Conservation (phyloP, 2,113 vertebrate genomes). For the Glaucidium brasilianum region DNA sequence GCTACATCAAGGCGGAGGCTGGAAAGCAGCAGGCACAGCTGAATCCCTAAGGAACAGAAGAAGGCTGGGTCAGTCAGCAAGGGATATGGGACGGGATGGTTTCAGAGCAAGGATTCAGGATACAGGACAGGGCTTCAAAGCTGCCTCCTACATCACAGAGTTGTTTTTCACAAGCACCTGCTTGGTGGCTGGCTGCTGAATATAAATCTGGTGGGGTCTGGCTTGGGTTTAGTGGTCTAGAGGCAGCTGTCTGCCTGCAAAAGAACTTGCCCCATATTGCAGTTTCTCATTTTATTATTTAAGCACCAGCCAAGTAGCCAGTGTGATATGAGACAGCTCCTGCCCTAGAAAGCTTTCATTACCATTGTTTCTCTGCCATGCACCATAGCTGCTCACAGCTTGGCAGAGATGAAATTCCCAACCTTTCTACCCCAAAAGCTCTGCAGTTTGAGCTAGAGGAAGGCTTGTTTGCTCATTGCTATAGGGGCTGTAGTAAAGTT, state of each 20-base stretch:
- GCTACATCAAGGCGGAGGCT: accelerated
- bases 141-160: not conserved
- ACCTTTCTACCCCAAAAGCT: not conserved
- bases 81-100: accelerated
- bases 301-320: not conserved
- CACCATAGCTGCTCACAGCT: not conserved
- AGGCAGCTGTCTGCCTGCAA: not conserved
- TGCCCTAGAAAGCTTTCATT: not conserved
- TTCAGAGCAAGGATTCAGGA: not conserved
- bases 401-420: not conserved
- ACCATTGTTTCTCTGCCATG: not conserved
- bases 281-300: not conserved
- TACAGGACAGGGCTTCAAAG: not conserved
- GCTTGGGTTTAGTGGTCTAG: not conserved
- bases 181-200: not conserved
- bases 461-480: not conserved
- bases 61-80: not conserved
- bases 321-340: not conserved
- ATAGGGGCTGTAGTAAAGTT: not conserved
- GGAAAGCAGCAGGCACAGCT: not conserved
- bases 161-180: not conserved
- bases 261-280: not conserved
- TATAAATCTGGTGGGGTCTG: not conserved
- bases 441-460: not conserved
- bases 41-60: not conserved